Evolutionary conservation across 2,113 vertebrate genomes (phyloP).

Genomic region (Pachycephala philippinensis): DNA sequence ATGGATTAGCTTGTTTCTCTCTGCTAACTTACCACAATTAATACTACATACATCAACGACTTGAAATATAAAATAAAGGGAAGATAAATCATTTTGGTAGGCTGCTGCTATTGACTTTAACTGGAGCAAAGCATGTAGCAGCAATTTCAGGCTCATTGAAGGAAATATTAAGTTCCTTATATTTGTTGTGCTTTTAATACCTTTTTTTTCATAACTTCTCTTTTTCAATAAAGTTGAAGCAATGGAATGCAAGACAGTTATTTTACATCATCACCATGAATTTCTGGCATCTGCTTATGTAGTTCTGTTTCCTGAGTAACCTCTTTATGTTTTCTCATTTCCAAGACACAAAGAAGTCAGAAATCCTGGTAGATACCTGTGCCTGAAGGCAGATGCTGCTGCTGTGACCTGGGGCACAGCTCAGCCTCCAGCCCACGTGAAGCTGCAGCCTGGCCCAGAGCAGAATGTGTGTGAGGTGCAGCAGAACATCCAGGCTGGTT

Average conservation of each 20-base stretch:
- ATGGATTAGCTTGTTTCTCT: not conserved
- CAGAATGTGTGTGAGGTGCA: not conserved
- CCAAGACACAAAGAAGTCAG: not conserved
- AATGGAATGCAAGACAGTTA: not conserved
- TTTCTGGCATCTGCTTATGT: not conserved
- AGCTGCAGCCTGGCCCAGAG: not conserved
- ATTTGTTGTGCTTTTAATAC: not conserved
- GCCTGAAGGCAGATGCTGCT: not conserved
- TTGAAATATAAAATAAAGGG: not conserved
- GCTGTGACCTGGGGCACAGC: not conserved
- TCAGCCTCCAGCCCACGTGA: not conserved
- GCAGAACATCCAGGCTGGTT: not conserved
- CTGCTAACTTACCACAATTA: not conserved
- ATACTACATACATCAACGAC: not conserved
- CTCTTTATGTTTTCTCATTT: not conserved
- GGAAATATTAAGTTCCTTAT: not conserved
- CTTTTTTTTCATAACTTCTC: not conserved
- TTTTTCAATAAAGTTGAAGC: not conserved
- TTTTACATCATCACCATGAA: not conserved
- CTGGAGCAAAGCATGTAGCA: not conserved
- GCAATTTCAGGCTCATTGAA: not conserved
- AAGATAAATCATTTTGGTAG: not conserved
- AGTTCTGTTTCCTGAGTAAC: not conserved
- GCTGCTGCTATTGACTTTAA: not conserved
- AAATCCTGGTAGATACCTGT: not conserved